A percentile compares a stretch with the other conserved stretches of the same genome.
These are phyloP conservation scores for Anadara kagoshimensis DNA, from an alignment of 1,140 invertebrate species.

Conservation along the genomic window DNA sequence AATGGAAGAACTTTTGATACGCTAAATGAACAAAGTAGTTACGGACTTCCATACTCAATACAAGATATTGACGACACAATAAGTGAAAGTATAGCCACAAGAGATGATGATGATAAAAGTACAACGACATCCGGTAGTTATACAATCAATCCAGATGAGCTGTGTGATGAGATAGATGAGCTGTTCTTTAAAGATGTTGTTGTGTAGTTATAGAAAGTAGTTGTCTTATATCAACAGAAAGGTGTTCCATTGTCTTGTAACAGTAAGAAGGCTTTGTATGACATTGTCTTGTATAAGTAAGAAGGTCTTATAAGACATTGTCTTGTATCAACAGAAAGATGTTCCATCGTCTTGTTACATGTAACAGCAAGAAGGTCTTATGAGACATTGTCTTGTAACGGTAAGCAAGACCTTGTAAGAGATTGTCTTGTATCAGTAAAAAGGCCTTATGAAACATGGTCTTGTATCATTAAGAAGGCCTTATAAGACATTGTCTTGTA, in stretches of 20 bases:
- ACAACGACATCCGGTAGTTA: slow-evolving; percentile 67
- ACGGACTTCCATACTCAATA: slow-evolving; percentile 60
- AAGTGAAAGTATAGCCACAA: slow-evolving; percentile 43
- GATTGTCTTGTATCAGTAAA: too few species aligned
- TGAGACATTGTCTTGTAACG: too few species aligned
- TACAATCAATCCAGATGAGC: slow-evolving; percentile 68
- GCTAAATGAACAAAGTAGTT: slow-evolving; percentile 45
- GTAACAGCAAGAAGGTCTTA: too few species aligned
- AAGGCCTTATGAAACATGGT: too few species aligned
- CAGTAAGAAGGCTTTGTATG: background rate
- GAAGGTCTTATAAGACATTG: too few species aligned
- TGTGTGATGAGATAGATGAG: slow-evolving; percentile 67
- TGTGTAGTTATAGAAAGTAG: slow-evolving; percentile 37
- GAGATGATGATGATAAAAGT: slow-evolving; percentile 55
- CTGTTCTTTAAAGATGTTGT: slow-evolving; percentile 68
- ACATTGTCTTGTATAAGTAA: too few species aligned
- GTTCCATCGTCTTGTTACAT: too few species aligned
- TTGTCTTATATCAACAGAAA: background rate
- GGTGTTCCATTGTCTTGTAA: background rate
- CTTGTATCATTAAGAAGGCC: too few species aligned
- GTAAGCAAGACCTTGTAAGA: too few species aligned
- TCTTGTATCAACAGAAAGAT: too few species aligned
- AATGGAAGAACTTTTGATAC: slow-evolving; percentile 38
- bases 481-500: too few species aligned
- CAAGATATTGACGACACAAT: slow-evolving; percentile 59